A percentile compares a stretch with the other conserved stretches of the same genome.
Conservation (phyloP, 2,888 invertebrate genomes). For the Suillia variegata region DNA sequence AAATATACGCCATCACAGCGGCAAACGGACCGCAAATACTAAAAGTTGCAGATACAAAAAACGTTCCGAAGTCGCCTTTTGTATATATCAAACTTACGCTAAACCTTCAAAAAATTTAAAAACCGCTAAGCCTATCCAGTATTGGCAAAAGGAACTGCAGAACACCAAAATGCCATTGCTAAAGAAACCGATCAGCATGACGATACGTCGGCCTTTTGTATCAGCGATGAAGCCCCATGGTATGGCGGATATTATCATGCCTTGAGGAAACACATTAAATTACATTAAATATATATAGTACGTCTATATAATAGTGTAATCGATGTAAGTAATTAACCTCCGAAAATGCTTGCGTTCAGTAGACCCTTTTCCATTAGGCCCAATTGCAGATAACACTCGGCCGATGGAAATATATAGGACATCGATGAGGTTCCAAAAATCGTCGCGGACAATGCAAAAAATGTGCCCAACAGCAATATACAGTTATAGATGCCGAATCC, state of each 20-base stretch:
- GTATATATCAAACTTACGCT: slow-evolving; percentile 65
- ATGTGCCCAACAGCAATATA: slow-evolving; percentile 65
- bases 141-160: slow-evolving; percentile 69
- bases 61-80: no score
- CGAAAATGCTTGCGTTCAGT: slow-evolving; percentile 72
- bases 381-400: slow-evolving; percentile 74
- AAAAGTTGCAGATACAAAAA: slow-evolving; percentile 2
- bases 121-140: slow-evolving; percentile 67
- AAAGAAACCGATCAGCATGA: slow-evolving; percentile 71
- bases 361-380: slow-evolving; percentile 72
- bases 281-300: no score
- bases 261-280: no score
- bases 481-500: slow-evolving; percentile 75
- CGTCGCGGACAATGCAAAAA: slow-evolving; percentile 69
- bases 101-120: slow-evolving; percentile 75
- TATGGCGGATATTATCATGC: slow-evolving; percentile 76
- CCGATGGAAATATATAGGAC: slow-evolving; percentile 74
- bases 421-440: slow-evolving; percentile 74
- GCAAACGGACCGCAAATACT: slow-evolving; percentile 75
- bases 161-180: slow-evolving; percentile 69
- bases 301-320: no score
- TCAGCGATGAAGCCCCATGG: slow-evolving; percentile 80
- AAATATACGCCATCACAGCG: slow-evolving; percentile 72
- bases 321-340: slow-evolving; percentile 61
- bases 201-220: slow-evolving; percentile 70